These are phyloP conservation scores for Tribolium castaneum DNA, from an alignment of 1,140 invertebrate species.

Conservation along the genomic window DNA sequence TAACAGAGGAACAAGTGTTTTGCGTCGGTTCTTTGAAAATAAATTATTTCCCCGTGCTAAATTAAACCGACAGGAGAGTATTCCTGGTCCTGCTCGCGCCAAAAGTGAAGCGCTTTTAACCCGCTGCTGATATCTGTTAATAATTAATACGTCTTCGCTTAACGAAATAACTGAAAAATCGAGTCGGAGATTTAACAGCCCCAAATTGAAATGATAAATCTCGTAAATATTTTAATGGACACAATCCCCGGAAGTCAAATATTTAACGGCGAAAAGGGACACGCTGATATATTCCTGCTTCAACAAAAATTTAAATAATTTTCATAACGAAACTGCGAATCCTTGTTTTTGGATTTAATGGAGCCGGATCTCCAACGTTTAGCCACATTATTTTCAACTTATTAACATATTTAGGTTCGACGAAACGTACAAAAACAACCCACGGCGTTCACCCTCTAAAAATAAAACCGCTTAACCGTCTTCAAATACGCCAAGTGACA, in stretches of 20 bases:
- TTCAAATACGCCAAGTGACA: background rate
- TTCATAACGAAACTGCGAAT: background rate
- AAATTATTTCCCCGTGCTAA: background rate
- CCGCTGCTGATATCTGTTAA: background rate
- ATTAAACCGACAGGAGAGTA: constrained; percentile 8
- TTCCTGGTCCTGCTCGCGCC: background rate
- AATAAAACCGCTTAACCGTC: background rate
- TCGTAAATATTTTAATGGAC: constrained; percentile 29
- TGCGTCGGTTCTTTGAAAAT: background rate
- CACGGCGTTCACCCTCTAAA: background rate
- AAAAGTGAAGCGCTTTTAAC: background rate
- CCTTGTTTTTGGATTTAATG: constrained; percentile 20
- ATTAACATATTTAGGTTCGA: constrained; percentile 13
- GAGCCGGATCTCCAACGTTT: background rate
- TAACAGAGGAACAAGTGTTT: background rate
- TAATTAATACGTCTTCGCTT: background rate
- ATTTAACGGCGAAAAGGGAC: constrained; percentile 5
- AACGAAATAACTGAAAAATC: background rate
- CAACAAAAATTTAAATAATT: constrained; percentile 32
- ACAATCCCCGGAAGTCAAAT: constrained; percentile 29
- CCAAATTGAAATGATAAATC: constrained; percentile 31
- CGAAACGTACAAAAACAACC: background rate
- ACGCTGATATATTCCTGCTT: background rate
- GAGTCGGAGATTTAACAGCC: background rate
- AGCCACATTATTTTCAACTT: constrained; percentile 8